A percentile compares a stretch with the other conserved stretches of the same genome.
Conservation (phyloP, 2,113 vertebrate species). For the Rhinoderma darwinii region DNA sequence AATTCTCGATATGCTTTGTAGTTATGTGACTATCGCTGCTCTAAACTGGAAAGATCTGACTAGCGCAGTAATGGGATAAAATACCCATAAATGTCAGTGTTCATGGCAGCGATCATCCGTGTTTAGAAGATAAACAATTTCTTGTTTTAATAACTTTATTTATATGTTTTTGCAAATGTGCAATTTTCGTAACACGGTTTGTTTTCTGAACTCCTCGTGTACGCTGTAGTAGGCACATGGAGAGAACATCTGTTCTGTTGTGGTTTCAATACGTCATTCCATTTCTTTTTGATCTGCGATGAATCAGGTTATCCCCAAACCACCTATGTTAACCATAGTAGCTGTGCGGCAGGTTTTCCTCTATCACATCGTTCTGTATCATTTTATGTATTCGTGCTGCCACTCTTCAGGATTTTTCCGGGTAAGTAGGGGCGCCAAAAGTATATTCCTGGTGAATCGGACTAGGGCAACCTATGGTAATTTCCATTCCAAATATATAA, state of each 20-base stretch:
- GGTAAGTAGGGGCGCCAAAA: neutral
- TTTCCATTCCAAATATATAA: neutral
- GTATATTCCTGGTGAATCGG: neutral
- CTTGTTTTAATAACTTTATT: constrained; percentile 6
- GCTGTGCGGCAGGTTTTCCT: constrained; percentile 9
- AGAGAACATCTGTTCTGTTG: constrained; percentile 50
- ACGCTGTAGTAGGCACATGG: neutral
- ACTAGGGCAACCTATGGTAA: no score
- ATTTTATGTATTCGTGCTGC: neutral
- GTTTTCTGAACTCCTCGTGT: neutral
- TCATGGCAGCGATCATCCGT: neutral
- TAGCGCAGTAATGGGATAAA: neutral
- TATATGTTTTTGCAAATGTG: constrained; percentile 1
- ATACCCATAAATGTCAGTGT: neutral
- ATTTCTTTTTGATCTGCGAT: constrained; percentile 36
- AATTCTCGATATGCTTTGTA: no score
- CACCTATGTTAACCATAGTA: constrained; percentile 15
- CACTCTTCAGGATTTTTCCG: neutral
- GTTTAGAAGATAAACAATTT: neutral
- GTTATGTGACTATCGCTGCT: no score
- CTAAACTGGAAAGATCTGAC: no score
- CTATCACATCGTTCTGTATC: neutral
- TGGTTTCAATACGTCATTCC: constrained; percentile 24
- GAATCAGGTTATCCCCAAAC: constrained; percentile 40
- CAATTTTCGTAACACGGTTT: neutral